Evolutionary conservation across 2,113 vertebrate genomes (phyloP).

Genomic region (Neoarius graeffei): DNA sequence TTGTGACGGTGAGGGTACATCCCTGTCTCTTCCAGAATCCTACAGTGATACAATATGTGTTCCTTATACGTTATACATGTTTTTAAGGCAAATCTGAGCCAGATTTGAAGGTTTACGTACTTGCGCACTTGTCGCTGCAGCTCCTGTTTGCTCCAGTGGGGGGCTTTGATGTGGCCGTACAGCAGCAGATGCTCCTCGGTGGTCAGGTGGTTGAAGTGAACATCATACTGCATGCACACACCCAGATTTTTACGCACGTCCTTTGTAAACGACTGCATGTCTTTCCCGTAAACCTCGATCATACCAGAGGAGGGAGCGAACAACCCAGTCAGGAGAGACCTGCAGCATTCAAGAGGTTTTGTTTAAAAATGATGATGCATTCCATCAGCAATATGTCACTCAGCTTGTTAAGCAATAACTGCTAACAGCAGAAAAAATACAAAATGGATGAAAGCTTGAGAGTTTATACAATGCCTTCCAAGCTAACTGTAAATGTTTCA

Average conservation of each 20-base stretch:
- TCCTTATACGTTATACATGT: too few relatives aligned
- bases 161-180: slow-evolving; percentile 91
- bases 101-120: slow-evolving; percentile 64
- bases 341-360: slow-evolving; percentile 56
- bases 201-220: slow-evolving; percentile 91
- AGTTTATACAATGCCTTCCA: neutral
- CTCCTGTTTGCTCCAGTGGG: slow-evolving; percentile 81
- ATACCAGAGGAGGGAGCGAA: slow-evolving; percentile 83
- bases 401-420: neutral
- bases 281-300: slow-evolving; percentile 87
- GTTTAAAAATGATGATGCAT: neutral
- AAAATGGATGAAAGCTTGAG: neutral
- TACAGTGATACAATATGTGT: slow-evolving; percentile 60
- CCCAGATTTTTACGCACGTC: slow-evolving; percentile 84
- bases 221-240: slow-evolving; percentile 95
- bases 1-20: slow-evolving; percentile 91
- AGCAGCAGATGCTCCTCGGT: slow-evolving; percentile 90
- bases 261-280: slow-evolving; percentile 81
- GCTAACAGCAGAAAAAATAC: neutral
- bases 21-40: slow-evolving; percentile 88
- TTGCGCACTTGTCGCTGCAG: slow-evolving; percentile 84
- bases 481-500: neutral
- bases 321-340: slow-evolving; percentile 92
- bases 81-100: neutral
- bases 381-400: neutral